Percentiles rank a stretch among this genome's conserved stretches.
Conservation (phyloP, 1,140 invertebrate species). For the Papilio polytes region DNA sequence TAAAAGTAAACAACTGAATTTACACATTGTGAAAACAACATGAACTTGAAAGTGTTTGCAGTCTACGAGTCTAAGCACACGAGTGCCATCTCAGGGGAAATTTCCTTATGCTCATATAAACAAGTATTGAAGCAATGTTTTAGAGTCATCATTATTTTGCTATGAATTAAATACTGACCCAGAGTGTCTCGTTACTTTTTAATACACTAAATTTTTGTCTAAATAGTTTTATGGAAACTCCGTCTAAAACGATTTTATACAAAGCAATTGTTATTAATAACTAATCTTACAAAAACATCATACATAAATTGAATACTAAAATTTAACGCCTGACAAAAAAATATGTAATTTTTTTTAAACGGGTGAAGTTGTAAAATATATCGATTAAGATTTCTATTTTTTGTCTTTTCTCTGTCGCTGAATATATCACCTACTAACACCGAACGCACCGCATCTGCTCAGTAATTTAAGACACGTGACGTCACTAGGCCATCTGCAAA, state of each 20-base stretch:
- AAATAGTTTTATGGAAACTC: background rate
- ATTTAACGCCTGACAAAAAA: background rate
- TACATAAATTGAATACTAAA: background rate
- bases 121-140: background rate
- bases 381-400: background rate
- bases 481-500: too few species aligned
- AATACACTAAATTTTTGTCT: background rate
- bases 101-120: slow-evolving; percentile 4
- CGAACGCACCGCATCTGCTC: too few species aligned
- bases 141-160: background rate
- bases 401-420: slow-evolving; percentile 50
- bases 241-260: background rate
- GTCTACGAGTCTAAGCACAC: background rate
- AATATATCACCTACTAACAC: slow-evolving; percentile 35
- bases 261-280: background rate
- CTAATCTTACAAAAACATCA: background rate
- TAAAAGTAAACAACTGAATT: too few species aligned
- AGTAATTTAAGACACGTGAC: too few species aligned
- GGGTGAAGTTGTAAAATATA: background rate
- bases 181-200: too few species aligned
- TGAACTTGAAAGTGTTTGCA: background rate
- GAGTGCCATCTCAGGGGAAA: background rate
- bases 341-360: background rate
- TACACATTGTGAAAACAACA: slow-evolving; percentile 6
- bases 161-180: background rate